A percentile compares a stretch with the other conserved stretches of the same genome.
phyloP scores from a whole-genome alignment of 2,888 invertebrate species.

The Therioaphis trifolii region DNA sequence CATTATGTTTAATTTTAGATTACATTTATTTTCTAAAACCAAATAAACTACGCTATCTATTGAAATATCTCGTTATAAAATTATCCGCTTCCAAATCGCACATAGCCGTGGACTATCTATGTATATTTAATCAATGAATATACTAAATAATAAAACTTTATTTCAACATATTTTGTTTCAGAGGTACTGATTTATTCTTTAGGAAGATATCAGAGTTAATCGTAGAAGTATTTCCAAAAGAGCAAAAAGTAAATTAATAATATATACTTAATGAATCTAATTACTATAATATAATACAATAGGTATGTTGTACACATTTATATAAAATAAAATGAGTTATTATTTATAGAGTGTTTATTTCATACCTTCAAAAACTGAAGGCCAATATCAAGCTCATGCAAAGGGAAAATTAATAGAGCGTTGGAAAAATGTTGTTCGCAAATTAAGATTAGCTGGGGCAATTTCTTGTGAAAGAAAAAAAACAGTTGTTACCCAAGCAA shows the following conservation, averaged over 20 bases:
- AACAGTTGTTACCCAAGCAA: neutral
- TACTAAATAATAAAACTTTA: too few relatives aligned
- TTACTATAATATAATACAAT: neutral
- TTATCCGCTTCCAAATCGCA: too few relatives aligned
- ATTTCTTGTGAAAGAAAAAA: slow-evolving; percentile 13
- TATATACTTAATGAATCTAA: neutral
- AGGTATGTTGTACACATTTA: neutral
- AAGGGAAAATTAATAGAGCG: neutral
- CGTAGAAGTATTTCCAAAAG: neutral
- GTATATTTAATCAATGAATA: too few relatives aligned
- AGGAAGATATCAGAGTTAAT: neutral
- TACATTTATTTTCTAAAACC: too few relatives aligned
- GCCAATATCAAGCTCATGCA: slow-evolving; percentile 3
- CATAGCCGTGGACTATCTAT: too few relatives aligned
- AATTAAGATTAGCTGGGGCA: neutral
- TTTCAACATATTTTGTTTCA: too few relatives aligned
- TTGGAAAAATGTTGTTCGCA: slow-evolving; percentile 8
- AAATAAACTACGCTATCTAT: too few relatives aligned
- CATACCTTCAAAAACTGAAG: slow-evolving; percentile 5
- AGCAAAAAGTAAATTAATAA: neutral
- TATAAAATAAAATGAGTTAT: neutral
- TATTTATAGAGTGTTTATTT: slow-evolving; percentile 18
- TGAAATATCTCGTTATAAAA: too few relatives aligned
- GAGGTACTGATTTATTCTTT: neutral
- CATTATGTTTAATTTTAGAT: too few relatives aligned